phyloP scores from a whole-genome alignment of 2,888 invertebrate genomes.

The Scaptomyza caliginosa region DNA sequence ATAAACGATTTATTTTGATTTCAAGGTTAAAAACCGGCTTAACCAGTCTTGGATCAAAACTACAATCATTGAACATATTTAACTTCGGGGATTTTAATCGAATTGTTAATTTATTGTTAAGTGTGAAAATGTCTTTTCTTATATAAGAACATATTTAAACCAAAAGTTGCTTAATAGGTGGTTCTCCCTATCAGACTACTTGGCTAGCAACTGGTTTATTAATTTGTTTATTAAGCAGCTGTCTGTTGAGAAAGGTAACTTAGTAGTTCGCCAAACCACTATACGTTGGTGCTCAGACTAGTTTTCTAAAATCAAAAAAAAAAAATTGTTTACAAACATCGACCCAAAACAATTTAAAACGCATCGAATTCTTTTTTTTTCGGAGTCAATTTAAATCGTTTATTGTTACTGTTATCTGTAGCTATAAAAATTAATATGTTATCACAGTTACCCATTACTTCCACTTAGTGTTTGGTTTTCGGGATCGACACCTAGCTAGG shows the following conservation, averaged over 20 bases:
- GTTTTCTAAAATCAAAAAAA: not conserved
- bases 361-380: not conserved
- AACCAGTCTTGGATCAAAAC: constrained; percentile 27
- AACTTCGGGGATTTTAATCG: constrained; percentile 13
- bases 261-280: not conserved
- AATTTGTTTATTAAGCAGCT: not conserved
- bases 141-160: constrained; percentile 8
- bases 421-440: constrained; percentile 31
- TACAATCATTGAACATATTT: constrained; percentile 12
- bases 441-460: constrained; percentile 20
- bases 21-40: constrained; percentile 51
- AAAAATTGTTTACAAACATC: not conserved
- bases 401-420: not conserved
- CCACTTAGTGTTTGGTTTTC: constrained; percentile 18
- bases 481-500: constrained; percentile 31
- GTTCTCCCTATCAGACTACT: not conserved
- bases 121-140: constrained; percentile 8
- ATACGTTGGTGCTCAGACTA: not conserved
- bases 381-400: not conserved
- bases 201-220: constrained; percentile 1
- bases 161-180: not conserved
- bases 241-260: not conserved
- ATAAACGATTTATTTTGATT: not conserved
- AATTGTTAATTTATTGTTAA: constrained; percentile 19
- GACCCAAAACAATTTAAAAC: not conserved